These are phyloP conservation scores for Erythrolamprus reginae DNA, from an alignment of 2,113 vertebrate genomes.

Conservation along the genomic window DNA sequence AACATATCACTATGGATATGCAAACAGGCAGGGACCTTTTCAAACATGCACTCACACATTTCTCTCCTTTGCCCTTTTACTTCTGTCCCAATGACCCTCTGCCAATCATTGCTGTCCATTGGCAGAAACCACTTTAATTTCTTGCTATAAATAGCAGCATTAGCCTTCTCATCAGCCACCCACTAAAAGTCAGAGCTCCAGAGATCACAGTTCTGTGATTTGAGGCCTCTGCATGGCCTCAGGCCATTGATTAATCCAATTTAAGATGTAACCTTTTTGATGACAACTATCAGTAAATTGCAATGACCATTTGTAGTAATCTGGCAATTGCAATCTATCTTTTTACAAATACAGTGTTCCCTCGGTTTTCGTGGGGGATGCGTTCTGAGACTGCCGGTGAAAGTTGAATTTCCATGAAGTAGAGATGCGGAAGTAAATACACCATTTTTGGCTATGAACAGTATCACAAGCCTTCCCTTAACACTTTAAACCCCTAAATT, in stretches of 20 bases:
- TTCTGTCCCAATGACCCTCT: not conserved
- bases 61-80: not conserved
- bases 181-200: not conserved
- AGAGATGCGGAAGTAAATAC: too few relatives aligned
- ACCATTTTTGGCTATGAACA: too few relatives aligned
- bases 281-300: not conserved
- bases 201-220: not conserved
- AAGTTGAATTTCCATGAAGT: too few relatives aligned
- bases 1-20: not conserved
- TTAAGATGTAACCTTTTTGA: not conserved
- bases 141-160: not conserved
- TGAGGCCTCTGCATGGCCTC: not conserved
- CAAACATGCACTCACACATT: not conserved
- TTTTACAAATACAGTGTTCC: too few relatives aligned
- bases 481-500: too few relatives aligned
- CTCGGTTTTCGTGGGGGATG: too few relatives aligned
- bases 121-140: not conserved
- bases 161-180: not conserved
- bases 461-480: too few relatives aligned
- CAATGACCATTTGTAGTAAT: not conserved
- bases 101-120: not conserved
- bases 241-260: not conserved
- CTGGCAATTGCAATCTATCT: not conserved
- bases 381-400: too few relatives aligned
- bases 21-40: not conserved